These are phyloP conservation scores for Porites lutea DNA, from an alignment of 64 coral and sea anemone genomes.

Conservation along the genomic window DNA sequence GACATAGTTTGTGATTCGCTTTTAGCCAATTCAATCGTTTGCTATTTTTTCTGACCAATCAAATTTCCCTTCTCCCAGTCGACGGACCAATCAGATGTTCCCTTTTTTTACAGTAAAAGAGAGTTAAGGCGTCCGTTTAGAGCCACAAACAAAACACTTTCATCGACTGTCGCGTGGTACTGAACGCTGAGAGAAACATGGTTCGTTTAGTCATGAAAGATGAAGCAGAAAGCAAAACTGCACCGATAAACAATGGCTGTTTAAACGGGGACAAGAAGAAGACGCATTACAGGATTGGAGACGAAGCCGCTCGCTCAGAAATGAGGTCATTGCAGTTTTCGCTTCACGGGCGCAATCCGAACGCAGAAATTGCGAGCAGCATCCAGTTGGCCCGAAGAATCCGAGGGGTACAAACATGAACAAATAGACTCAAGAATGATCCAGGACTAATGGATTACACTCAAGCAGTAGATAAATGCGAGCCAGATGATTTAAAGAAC, in stretches of 20 bases:
- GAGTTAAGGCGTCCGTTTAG: not conserved
- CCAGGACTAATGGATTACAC: too few species aligned
- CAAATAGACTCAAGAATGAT: not conserved
- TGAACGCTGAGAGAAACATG: not conserved
- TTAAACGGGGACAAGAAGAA: not conserved
- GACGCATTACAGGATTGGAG: not conserved
- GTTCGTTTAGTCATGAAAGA: not conserved
- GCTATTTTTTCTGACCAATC: too few species aligned
- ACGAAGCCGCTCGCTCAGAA: not conserved
- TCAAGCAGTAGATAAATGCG: too few species aligned
- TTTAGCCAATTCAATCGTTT: too few species aligned
- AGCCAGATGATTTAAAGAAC: too few species aligned
- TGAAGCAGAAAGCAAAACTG: not conserved
- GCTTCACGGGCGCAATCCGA: not conserved
- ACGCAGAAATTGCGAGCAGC: not conserved
- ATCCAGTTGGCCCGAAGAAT: not conserved
- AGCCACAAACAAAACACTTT: not conserved
- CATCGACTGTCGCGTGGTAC: not conserved
- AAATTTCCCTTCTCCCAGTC: too few species aligned
- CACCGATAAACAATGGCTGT: not conserved
- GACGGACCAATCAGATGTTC: too few species aligned
- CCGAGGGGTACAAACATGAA: constrained; percentile 1
- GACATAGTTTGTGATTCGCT: too few species aligned
- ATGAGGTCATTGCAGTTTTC: not conserved
- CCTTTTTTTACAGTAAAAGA: not conserved